Percentiles rank a stretch among this genome's conserved stretches.
These are phyloP conservation scores for Lasioglossum zephyrum DNA, from an alignment of 2,888 invertebrate genomes.

Conservation along the genomic window DNA sequence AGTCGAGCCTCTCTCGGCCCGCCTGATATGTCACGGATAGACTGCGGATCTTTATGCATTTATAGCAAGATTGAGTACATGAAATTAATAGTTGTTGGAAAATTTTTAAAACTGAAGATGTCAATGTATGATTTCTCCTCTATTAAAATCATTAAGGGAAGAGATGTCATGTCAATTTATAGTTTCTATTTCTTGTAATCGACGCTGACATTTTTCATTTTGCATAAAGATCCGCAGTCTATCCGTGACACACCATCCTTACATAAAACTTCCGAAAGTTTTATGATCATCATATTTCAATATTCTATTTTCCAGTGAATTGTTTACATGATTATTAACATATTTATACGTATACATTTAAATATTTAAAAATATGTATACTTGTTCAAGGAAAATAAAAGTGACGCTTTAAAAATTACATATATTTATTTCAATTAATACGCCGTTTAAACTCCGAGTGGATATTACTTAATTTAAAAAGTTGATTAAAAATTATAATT, in stretches of 20 bases:
- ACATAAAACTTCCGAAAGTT: background rate
- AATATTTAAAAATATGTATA: slow-evolving; percentile 9
- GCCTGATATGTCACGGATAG: no score
- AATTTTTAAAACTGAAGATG: no score
- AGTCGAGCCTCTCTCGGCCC: no score
- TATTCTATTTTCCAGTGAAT: background rate
- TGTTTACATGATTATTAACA: background rate
- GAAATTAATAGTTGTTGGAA: no score
- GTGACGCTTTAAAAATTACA: background rate
- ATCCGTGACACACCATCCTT: background rate
- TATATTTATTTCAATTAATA: background rate
- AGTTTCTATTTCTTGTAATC: no score
- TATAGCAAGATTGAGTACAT: no score
- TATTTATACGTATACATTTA: background rate
- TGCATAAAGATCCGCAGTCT: no score
- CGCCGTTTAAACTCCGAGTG: background rate
- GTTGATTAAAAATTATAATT: background rate
- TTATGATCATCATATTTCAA: background rate
- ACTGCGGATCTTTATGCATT: no score
- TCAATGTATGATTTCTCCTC: no score
- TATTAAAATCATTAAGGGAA: no score
- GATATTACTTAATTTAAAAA: background rate
- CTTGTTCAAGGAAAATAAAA: slow-evolving; percentile 11
- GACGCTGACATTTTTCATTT: no score
- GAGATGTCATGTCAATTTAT: no score